Evolutionary conservation across 1,140 invertebrate genomes (phyloP).

Genomic region (Olivierus martensii): DNA sequence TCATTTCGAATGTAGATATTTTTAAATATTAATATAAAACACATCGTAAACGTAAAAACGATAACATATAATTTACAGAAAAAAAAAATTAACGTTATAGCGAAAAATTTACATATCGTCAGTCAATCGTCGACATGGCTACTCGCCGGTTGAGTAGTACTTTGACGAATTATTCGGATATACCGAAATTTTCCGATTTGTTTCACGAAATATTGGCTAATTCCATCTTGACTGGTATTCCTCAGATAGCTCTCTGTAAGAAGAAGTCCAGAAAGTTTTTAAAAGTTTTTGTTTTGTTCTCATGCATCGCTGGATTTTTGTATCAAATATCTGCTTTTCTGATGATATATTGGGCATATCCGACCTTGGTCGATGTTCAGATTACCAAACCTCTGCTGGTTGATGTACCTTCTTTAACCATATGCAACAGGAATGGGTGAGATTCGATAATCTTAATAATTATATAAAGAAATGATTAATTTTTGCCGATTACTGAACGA

Average conservation of each 20-base stretch:
- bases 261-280: conserved; percentile 7
- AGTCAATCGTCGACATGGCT: too few species aligned
- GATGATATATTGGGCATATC: conserved; percentile 11
- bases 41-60: too few species aligned
- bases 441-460: too few species aligned
- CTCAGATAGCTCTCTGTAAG: conserved; percentile 9
- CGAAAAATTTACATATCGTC: too few species aligned
- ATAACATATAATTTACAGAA: too few species aligned
- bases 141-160: too few species aligned
- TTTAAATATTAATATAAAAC: too few species aligned
- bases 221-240: conserved; percentile 13
- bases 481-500: too few species aligned
- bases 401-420: conserved; percentile 7
- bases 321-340: conserved; percentile 13
- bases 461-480: too few species aligned
- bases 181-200: background rate
- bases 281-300: conserved; percentile 10
- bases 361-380: conserved; percentile 13
- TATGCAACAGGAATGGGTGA: conserved; percentile 17
- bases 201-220: conserved; percentile 7
- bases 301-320: conserved; percentile 12
- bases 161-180: too few species aligned
- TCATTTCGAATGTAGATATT: too few species aligned
- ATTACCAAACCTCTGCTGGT: conserved; percentile 10
- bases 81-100: too few species aligned